These are phyloP conservation scores for Pseudopleuronectes americanus DNA, from an alignment of 2,797 vertebrate species.

Conservation along the genomic window DNA sequence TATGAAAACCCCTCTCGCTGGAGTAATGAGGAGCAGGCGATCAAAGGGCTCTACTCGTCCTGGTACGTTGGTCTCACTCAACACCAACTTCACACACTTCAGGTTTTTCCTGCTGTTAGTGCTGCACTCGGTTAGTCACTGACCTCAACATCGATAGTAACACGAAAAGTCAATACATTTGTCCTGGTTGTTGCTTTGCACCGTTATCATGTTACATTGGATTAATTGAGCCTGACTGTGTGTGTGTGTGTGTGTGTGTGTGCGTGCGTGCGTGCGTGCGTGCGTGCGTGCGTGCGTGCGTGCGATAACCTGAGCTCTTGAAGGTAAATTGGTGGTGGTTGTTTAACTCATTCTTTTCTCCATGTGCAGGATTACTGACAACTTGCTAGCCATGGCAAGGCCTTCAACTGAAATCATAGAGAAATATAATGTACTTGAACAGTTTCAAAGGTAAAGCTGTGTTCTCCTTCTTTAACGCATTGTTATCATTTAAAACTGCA, in stretches of 20 bases:
- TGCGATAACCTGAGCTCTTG: neutral
- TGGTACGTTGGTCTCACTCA: constrained; percentile 82
- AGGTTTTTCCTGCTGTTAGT: neutral
- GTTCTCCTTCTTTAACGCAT: neutral
- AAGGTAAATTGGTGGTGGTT: neutral
- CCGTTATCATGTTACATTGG: neutral
- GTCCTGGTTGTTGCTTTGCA: constrained; percentile 18
- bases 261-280: too few relatives aligned
- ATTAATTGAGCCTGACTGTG: neutral
- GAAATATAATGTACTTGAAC: constrained; percentile 92
- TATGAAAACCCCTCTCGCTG: constrained; percentile 97
- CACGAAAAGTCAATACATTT: constrained; percentile 36
- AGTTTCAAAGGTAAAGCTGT: constrained; percentile 89
- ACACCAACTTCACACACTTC: neutral
- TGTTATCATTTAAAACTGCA: neutral
- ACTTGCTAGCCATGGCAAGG: constrained; percentile 95
- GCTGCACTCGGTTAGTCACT: neutral
- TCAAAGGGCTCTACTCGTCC: constrained; percentile 95
- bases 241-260: too few relatives aligned
- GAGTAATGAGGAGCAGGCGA: constrained; percentile 92
- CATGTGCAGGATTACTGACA: constrained; percentile 92
- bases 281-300: too few relatives aligned
- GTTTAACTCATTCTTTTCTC: constrained; percentile 14
- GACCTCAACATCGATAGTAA: constrained; percentile 13
- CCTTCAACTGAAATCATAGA: constrained; percentile 95